phyloP scores from a whole-genome alignment of 1,140 invertebrate species.

The Trissolcus basalis region DNA sequence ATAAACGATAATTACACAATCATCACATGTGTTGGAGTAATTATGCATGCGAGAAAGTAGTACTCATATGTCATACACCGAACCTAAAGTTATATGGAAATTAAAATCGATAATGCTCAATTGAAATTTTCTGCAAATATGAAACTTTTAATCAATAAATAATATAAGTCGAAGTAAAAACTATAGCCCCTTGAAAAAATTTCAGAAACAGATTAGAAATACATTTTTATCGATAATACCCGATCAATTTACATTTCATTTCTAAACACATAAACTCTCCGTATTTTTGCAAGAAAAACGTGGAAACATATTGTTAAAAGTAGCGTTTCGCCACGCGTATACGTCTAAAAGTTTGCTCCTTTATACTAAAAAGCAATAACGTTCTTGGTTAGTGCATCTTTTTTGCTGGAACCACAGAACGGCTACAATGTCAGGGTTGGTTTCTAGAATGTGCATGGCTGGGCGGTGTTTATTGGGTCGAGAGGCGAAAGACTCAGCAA shows the following conservation, averaged over 20 bases:
- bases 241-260: too few species aligned
- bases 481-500: conserved; percentile 53
- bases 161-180: too few species aligned
- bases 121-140: not conserved
- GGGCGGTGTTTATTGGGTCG: conserved; percentile 66
- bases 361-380: too few species aligned
- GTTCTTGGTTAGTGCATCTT: conserved; percentile 24
- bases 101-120: conserved; percentile 35
- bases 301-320: too few species aligned
- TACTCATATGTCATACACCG: conserved; percentile 13
- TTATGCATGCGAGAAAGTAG: conserved; percentile 43
- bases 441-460: conserved; percentile 20
- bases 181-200: too few species aligned
- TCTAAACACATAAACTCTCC: too few species aligned
- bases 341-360: too few species aligned
- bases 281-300: too few species aligned
- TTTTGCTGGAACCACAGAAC: conserved; percentile 25
- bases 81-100: conserved; percentile 18
- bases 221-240: too few species aligned
- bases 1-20: conserved; percentile 42
- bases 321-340: too few species aligned
- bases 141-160: too few species aligned
- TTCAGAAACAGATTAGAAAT: too few species aligned
- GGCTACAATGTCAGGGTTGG: conserved; percentile 31
- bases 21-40: conserved; percentile 8